Evolutionary conservation across 2,888 invertebrate species (phyloP).

Genomic region (Ectemnius cavifrons): DNA sequence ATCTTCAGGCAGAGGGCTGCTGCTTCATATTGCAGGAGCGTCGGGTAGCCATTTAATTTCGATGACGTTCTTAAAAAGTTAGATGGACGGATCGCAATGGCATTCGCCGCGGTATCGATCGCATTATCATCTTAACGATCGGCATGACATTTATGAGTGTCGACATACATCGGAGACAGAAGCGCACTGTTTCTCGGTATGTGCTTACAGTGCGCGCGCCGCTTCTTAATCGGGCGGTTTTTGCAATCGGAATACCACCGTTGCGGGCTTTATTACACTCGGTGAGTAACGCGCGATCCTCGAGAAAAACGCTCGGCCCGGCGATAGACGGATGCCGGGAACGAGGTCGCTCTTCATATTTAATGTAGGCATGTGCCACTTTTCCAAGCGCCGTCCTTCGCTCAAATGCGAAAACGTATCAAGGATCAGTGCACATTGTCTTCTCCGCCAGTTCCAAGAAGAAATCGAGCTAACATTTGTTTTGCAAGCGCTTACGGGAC

Average conservation of each 20-base stretch:
- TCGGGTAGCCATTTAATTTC: slow-evolving; percentile 4
- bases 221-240: slow-evolving; percentile 29
- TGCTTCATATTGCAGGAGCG: slow-evolving; percentile 5
- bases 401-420: slow-evolving; percentile 56
- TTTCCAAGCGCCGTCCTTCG: slow-evolving; percentile 57
- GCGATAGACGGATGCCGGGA: slow-evolving; percentile 24
- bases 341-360: slow-evolving; percentile 59
- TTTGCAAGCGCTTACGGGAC: neutral
- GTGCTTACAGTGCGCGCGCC: slow-evolving; percentile 28
- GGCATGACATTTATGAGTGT: slow-evolving; percentile 7
- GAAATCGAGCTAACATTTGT: neutral
- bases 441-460: slow-evolving; percentile 8
- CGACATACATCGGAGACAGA: slow-evolving; percentile 22
- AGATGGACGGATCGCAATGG: neutral
- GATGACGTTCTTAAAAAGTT: neutral
- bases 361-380: slow-evolving; percentile 61
- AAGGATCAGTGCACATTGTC: slow-evolving; percentile 53
- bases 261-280: slow-evolving; percentile 35
- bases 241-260: slow-evolving; percentile 37
- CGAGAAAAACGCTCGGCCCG: slow-evolving; percentile 42
- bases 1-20: neutral
- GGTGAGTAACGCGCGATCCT: slow-evolving; percentile 37
- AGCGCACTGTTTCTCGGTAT: slow-evolving; percentile 22
- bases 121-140: slow-evolving; percentile 23
- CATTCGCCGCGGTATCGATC: slow-evolving; percentile 15